phyloP scores from a whole-genome alignment of 2,797 vertebrate species.

The Pogonophryne albipinna region DNA sequence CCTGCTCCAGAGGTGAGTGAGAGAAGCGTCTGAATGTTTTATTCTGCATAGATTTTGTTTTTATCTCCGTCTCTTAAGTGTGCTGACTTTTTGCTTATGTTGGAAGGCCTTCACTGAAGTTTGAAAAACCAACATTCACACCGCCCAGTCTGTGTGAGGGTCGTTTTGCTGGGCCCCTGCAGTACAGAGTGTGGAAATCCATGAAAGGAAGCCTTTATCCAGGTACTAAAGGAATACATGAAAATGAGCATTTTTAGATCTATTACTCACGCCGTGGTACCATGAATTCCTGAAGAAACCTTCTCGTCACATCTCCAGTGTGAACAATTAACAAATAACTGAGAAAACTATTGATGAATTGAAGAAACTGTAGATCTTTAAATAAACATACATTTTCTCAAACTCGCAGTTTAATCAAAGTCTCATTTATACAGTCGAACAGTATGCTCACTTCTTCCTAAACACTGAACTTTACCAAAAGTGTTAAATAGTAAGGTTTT shows the following conservation, averaged over 20 bases:
- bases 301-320: background rate
- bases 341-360: background rate
- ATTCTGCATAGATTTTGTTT: slow-evolving; percentile 16
- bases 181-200: slow-evolving; percentile 89
- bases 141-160: slow-evolving; percentile 85
- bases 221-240: slow-evolving; percentile 70
- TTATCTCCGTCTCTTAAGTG: slow-evolving; percentile 26
- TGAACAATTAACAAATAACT: background rate
- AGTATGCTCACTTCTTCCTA: background rate
- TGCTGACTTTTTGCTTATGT: slow-evolving; percentile 40
- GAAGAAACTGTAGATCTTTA: background rate
- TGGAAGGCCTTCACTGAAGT: slow-evolving; percentile 84
- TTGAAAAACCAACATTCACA: slow-evolving; percentile 83
- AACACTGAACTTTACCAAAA: background rate
- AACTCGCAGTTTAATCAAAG: background rate
- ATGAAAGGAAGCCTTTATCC: slow-evolving; percentile 87
- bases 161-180: slow-evolving; percentile 86
- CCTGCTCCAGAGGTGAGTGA: slow-evolving; percentile 85
- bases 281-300: background rate
- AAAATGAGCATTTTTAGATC: background rate
- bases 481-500: no score
- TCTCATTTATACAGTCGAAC: background rate
- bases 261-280: background rate
- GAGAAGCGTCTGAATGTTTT: slow-evolving; percentile 22
- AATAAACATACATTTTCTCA: no score